phyloP scores from a whole-genome alignment of 1,140 invertebrate genomes.

The Habropoda laboriosa region DNA sequence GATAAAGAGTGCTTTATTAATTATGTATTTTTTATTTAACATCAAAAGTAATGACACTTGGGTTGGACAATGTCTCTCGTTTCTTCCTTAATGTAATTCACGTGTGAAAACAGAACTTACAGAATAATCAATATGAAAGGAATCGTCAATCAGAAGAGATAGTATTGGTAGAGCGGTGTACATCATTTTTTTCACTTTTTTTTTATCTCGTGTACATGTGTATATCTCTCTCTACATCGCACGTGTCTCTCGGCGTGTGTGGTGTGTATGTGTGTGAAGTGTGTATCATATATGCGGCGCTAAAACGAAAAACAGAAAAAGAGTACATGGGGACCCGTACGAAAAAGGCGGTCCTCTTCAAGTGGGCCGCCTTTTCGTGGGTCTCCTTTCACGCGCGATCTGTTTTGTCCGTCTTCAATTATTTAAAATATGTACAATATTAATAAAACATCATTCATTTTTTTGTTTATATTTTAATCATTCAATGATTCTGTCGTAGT shows the following conservation, averaged over 20 bases:
- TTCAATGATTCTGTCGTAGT: conserved; percentile 70
- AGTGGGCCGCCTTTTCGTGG: conserved; percentile 45
- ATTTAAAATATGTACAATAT: conserved; percentile 81
- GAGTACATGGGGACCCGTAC: conserved; percentile 57
- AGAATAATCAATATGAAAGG: conserved; percentile 77
- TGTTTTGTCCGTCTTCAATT: conserved; percentile 75
- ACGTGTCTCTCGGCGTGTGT: conserved; percentile 31
- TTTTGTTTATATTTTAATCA: conserved; percentile 67
- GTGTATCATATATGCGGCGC: conserved; percentile 61
- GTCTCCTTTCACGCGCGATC: conserved; percentile 72
- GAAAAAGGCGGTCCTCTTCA: conserved; percentile 47
- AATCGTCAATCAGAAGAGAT: conserved; percentile 76
- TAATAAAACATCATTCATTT: conserved; percentile 79
- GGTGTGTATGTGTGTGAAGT: conserved; percentile 33
- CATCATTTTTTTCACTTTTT: conserved; percentile 52
- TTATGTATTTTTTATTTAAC: conserved; percentile 82
- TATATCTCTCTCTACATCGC: conserved; percentile 54
- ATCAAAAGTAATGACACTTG: conserved; percentile 82
- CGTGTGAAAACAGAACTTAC: conserved; percentile 79
- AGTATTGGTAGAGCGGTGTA: conserved; percentile 72
- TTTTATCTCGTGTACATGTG: conserved; percentile 47
- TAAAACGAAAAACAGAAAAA: conserved; percentile 73
- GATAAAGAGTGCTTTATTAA: conserved; percentile 71
- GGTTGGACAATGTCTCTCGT: conserved; percentile 80
- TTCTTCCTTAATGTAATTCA: conserved; percentile 74